Evolutionary conservation across 1,140 invertebrate genomes (phyloP).

Genomic region (Dysdera silvatica): DNA sequence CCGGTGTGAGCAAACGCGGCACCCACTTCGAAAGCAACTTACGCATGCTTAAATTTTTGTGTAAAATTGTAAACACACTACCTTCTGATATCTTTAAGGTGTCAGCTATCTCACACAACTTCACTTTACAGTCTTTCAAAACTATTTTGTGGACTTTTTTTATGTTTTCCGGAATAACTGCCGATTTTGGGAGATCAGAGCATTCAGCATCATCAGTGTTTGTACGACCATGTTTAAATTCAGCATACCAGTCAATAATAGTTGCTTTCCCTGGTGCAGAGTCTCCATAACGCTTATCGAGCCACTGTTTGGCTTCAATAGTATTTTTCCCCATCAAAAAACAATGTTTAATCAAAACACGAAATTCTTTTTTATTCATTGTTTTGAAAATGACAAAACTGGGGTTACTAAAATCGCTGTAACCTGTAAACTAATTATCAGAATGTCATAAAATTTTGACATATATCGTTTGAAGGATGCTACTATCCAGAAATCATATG

Average conservation of each 20-base stretch:
- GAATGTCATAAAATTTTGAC: conserved; percentile 4
- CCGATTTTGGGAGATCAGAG: neutral
- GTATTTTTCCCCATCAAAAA: neutral
- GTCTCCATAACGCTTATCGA: neutral
- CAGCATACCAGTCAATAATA: neutral
- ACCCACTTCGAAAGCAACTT: conserved; percentile 4
- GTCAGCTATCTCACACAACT: conserved; percentile 3
- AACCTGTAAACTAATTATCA: neutral
- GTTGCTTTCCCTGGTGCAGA: neutral
- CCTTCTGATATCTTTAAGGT: conserved; percentile 9
- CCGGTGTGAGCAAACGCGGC: neutral
- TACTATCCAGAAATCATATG: conserved; percentile 1
- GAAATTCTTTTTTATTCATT: conserved; percentile 5
- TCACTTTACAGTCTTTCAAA: conserved; percentile 3
- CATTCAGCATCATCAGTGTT: conserved; percentile 2
- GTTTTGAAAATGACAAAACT: conserved; percentile 4
- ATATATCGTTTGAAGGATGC: neutral
- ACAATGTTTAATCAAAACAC: neutral
- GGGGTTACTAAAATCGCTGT: neutral
- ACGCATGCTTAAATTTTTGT: neutral
- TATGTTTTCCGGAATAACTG: conserved; percentile 7
- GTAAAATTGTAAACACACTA: neutral
- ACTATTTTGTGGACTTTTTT: conserved; percentile 12
- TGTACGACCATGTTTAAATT: neutral
- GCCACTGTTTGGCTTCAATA: neutral